phyloP scores from a whole-genome alignment of 2,888 invertebrate species.

The Hypercompe scribonia region DNA sequence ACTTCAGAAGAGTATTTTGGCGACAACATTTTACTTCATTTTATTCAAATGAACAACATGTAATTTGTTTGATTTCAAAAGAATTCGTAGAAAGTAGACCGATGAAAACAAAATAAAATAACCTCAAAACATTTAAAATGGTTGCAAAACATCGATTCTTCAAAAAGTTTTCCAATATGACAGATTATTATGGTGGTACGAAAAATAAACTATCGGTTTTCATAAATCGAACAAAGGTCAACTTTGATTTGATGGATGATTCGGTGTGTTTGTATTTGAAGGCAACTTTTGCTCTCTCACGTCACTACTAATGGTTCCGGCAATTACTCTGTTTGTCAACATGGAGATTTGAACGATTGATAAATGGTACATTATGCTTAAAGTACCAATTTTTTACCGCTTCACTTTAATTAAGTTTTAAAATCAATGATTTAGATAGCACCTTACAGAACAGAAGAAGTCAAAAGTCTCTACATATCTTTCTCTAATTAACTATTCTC shows the following conservation, averaged over 20 bases:
- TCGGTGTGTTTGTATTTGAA: slow-evolving; percentile 52
- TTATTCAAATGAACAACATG: background rate
- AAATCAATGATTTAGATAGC: background rate
- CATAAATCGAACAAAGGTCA: slow-evolving; percentile 76
- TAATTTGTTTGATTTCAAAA: slow-evolving; percentile 3
- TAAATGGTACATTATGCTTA: background rate
- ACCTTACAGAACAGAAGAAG: slow-evolving; percentile 23
- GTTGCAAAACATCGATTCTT: slow-evolving; percentile 54
- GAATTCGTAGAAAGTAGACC: background rate
- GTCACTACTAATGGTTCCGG: background rate
- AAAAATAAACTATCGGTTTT: slow-evolving; percentile 75
- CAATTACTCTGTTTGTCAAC: background rate
- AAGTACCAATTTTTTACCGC: background rate
- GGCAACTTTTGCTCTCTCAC: slow-evolving; percentile 13
- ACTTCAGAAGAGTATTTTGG: too few relatives aligned
- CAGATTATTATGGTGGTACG: slow-evolving; percentile 63
- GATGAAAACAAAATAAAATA: slow-evolving; percentile 28
- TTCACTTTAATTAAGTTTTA: background rate
- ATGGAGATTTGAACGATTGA: background rate
- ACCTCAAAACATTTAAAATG: slow-evolving; percentile 30
- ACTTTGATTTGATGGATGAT: slow-evolving; percentile 76
- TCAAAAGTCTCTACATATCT: background rate
- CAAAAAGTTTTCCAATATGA: slow-evolving; percentile 69
- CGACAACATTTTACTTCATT: too few relatives aligned
- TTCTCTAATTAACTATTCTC: too few relatives aligned